A percentile compares a stretch with the other conserved stretches of the same genome.
These are phyloP conservation scores for Melospiza georgiana DNA, from an alignment of 2,113 vertebrate genomes.

Conservation along the genomic window DNA sequence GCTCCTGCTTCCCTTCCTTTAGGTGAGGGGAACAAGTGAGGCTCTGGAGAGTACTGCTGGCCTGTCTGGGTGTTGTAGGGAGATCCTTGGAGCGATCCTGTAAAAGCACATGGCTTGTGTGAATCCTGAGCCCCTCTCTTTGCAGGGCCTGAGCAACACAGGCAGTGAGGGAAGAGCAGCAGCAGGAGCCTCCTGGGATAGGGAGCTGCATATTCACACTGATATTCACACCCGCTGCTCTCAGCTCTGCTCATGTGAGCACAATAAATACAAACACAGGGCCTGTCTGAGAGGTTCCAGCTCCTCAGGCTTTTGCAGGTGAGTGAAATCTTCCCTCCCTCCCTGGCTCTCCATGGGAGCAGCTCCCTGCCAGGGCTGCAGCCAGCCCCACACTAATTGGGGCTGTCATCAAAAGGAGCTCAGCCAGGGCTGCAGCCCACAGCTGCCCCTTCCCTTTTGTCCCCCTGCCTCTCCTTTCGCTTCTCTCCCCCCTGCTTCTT, in stretches of 20 bases:
- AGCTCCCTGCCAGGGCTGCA: neutral
- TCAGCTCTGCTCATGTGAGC: neutral
- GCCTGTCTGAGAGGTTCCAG: neutral
- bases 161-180: neutral
- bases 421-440: neutral
- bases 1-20: neutral
- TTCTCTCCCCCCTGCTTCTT: neutral
- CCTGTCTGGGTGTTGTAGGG: neutral
- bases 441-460: neutral
- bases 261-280: neutral
- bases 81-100: neutral
- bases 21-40: neutral
- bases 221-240: neutral
- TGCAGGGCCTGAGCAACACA: neutral
- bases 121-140: neutral
- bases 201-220: neutral
- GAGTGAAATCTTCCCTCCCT: neutral
- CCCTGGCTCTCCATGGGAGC: neutral
- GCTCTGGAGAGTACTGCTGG: neutral
- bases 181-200: neutral
- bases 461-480: neutral
- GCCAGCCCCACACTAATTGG: neutral
- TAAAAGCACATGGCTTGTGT: fast-evolving
- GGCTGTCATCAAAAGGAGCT: neutral
- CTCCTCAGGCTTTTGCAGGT: neutral